Evolutionary conservation across 2,888 invertebrate species (phyloP).

Genomic region (Panorpa germanica): DNA sequence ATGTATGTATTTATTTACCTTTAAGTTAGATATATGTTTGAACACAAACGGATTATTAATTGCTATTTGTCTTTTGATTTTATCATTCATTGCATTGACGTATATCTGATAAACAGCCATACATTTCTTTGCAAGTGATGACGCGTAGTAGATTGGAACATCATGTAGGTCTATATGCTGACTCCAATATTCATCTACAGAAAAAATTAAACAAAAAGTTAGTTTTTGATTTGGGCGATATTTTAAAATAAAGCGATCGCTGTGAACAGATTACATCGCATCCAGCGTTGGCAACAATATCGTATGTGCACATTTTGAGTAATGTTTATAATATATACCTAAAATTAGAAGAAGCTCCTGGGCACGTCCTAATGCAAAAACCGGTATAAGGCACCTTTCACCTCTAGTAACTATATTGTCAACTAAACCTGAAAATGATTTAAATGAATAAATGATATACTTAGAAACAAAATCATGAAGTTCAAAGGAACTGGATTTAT

Average conservation of each 20-base stretch:
- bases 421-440: too few relatives aligned
- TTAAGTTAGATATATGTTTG: slow-evolving; percentile 87
- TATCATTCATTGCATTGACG: slow-evolving; percentile 98
- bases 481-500: too few relatives aligned
- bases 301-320: neutral
- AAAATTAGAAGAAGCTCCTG: slow-evolving; percentile 87
- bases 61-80: slow-evolving; percentile 88
- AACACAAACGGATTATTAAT: slow-evolving; percentile 98
- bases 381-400: slow-evolving; percentile 96
- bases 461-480: too few relatives aligned
- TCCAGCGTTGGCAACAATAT: neutral
- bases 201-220: slow-evolving; percentile 5
- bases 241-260: too few relatives aligned
- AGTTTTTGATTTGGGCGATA: neutral
- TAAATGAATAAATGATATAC: too few relatives aligned
- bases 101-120: slow-evolving; percentile 99
- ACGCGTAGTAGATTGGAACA: slow-evolving; percentile 98
- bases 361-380: slow-evolving; percentile 94
- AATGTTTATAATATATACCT: slow-evolving; percentile 24
- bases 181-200: slow-evolving; percentile 90
- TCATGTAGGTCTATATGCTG: slow-evolving; percentile 94
- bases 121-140: slow-evolving; percentile 96
- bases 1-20: slow-evolving; percentile 28
- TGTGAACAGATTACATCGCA: too few relatives aligned
- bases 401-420: slow-evolving; percentile 92